Percentiles rank a stretch among this genome's conserved stretches.
phyloP scores from a whole-genome alignment of 1,140 invertebrate species.

The Aleiodes sp. region DNA sequence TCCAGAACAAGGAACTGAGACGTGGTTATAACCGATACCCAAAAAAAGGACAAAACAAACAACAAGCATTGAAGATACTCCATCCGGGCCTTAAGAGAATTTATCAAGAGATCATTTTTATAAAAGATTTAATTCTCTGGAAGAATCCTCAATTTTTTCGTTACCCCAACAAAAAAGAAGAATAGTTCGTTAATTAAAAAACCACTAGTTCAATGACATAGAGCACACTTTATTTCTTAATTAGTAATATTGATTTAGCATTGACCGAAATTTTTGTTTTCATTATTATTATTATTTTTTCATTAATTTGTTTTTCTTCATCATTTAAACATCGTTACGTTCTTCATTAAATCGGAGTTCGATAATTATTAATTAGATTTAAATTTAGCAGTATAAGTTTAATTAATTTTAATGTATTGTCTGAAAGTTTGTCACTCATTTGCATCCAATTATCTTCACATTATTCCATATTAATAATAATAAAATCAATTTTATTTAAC shows the following conservation, averaged over 20 bases:
- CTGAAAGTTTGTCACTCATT: constrained; percentile 63
- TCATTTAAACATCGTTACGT: constrained; percentile 47
- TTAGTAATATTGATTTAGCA: constrained; percentile 63
- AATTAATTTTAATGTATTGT: constrained; percentile 66
- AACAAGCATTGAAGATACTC: too few relatives aligned
- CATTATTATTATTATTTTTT: constrained; percentile 5
- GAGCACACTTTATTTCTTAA: constrained; percentile 65
- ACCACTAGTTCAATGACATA: constrained; percentile 53
- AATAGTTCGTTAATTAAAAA: neutral
- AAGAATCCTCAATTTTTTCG: too few relatives aligned
- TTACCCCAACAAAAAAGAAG: neutral
- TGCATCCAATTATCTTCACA: constrained; percentile 52
- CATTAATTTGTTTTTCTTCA: constrained; percentile 7
- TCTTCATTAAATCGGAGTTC: constrained; percentile 55
- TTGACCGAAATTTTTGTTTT: constrained; percentile 56
- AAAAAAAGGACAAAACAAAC: too few relatives aligned
- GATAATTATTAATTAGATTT: constrained; percentile 36
- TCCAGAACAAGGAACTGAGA: too few relatives aligned
- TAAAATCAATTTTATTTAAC: constrained; percentile 4
- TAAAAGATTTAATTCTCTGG: too few relatives aligned
- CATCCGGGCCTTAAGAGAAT: too few relatives aligned
- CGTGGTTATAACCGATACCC: too few relatives aligned
- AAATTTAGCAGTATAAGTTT: constrained; percentile 62
- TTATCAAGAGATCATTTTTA: too few relatives aligned
- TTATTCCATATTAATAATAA: constrained; percentile 30